Conservation (phyloP, 1,140 invertebrate genomes). For the Drosophila setifemur region DNA sequence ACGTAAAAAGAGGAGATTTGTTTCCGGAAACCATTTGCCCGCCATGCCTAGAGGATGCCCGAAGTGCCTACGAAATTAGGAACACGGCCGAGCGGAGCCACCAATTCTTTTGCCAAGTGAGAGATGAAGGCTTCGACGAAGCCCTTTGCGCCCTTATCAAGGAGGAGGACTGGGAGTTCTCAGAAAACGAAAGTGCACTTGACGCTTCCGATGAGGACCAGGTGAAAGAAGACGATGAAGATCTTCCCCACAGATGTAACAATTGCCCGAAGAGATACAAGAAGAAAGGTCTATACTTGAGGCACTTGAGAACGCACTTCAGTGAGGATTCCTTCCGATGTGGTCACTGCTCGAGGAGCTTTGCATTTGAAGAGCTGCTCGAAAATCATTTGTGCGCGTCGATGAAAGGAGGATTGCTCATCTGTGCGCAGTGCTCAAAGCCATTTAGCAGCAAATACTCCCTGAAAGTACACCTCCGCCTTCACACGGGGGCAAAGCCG, state of each 20-base stretch:
- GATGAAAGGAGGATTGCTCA: too few species aligned
- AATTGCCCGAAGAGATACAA: too few species aligned
- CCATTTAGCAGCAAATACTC: neutral
- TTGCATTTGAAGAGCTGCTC: too few species aligned
- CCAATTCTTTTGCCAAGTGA: neutral
- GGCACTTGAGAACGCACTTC: too few species aligned
- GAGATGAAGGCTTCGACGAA: conserved; percentile 2
- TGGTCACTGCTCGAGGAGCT: too few species aligned
- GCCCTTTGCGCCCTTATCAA: neutral
- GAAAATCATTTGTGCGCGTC: too few species aligned
- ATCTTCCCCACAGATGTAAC: too few species aligned
- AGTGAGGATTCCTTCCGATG: neutral
- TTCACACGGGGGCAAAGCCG: neutral
- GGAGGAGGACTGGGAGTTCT: conserved; percentile 2
- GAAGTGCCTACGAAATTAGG: neutral
- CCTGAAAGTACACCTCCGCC: neutral
- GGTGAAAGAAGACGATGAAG: neutral
- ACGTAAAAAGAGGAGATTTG: neutral
- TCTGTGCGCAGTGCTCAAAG: neutral
- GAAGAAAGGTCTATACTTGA: too few species aligned
- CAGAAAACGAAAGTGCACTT: too few species aligned
- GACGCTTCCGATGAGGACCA: neutral
- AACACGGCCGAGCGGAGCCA: neutral
- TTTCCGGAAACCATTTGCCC: conserved; percentile 12
- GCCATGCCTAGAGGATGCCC: neutral